A percentile compares a stretch with the other conserved stretches of the same genome.
Evolutionary conservation across 2,888 invertebrate species (phyloP).

Genomic region (Eristalis intricaria): DNA sequence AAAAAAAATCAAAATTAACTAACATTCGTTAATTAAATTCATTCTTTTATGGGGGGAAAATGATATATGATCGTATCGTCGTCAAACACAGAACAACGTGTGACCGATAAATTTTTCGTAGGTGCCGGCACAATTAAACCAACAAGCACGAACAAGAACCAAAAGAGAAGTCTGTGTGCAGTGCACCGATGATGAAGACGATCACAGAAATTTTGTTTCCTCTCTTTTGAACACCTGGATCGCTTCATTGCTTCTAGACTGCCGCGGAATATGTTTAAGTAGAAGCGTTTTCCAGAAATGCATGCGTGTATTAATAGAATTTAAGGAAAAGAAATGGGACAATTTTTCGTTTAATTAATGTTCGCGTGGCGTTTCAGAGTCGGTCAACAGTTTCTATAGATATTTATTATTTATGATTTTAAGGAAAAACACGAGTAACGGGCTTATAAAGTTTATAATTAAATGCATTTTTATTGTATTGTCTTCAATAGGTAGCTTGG

Average conservation of each 20-base stretch:
- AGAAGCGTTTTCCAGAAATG: neutral
- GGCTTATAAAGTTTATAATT: neutral
- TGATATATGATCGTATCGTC: neutral
- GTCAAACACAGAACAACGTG: conserved; percentile 5
- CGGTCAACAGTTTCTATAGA: conserved; percentile 7
- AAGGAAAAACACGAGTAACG: neutral
- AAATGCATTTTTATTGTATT: neutral
- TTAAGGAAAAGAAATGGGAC: neutral
- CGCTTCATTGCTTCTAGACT: neutral
- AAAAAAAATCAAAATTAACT: neutral
- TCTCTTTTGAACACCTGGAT: neutral
- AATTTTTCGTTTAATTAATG: conserved; percentile 3
- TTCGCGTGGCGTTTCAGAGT: conserved; percentile 23
- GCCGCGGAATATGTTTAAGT: neutral
- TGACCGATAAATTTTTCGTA: conserved; percentile 25
- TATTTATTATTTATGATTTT: neutral
- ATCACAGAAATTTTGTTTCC: neutral
- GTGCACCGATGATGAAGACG: neutral
- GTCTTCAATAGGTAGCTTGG: neutral
- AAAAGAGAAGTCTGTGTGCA: neutral
- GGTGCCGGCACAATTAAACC: neutral
- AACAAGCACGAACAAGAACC: neutral
- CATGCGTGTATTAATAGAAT: neutral
- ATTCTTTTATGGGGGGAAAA: neutral
- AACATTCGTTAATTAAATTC: neutral